Evolutionary conservation across 2,888 invertebrate genomes (phyloP).

Genomic region (Platerodrilus igneus): DNA sequence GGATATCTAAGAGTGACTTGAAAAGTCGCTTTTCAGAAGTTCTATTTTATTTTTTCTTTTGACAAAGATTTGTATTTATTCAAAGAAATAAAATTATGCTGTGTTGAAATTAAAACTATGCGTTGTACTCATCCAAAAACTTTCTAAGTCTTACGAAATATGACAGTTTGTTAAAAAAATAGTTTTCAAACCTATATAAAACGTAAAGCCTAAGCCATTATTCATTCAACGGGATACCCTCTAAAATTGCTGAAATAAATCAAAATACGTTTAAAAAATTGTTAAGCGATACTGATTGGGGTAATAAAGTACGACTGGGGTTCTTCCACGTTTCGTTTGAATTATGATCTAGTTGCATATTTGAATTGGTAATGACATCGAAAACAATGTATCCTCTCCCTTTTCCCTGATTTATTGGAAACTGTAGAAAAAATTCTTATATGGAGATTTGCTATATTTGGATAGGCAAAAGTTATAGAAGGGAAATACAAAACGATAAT

Average conservation of each 20-base stretch:
- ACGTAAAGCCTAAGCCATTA: background rate
- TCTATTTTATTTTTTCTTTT: too few relatives aligned
- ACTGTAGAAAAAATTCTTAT: too few relatives aligned
- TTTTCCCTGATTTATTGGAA: too few relatives aligned
- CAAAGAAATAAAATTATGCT: too few relatives aligned
- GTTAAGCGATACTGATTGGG: conserved; percentile 24
- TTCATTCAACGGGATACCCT: conserved; percentile 10
- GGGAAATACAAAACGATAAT: too few relatives aligned
- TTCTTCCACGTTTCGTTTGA: conserved; percentile 18
- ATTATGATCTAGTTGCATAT: conserved; percentile 28
- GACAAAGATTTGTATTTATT: too few relatives aligned
- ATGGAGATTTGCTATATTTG: too few relatives aligned
- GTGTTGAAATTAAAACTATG: too few relatives aligned
- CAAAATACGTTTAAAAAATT: conserved; percentile 22
- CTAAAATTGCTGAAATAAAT: conserved; percentile 20
- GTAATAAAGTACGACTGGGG: conserved; percentile 21
- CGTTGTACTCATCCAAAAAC: too few relatives aligned
- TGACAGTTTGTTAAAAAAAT: conserved; percentile 4
- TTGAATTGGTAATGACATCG: conserved; percentile 29
- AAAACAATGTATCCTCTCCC: too few relatives aligned
- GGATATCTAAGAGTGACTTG: conserved; percentile 3
- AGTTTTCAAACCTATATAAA: conserved; percentile 1
- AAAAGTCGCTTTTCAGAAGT: too few relatives aligned
- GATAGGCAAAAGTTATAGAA: too few relatives aligned
- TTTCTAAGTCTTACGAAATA: conserved; percentile 5